These are phyloP conservation scores for Drosophila simulans DNA, from an alignment of 1,140 invertebrate species.

Conservation along the genomic window DNA sequence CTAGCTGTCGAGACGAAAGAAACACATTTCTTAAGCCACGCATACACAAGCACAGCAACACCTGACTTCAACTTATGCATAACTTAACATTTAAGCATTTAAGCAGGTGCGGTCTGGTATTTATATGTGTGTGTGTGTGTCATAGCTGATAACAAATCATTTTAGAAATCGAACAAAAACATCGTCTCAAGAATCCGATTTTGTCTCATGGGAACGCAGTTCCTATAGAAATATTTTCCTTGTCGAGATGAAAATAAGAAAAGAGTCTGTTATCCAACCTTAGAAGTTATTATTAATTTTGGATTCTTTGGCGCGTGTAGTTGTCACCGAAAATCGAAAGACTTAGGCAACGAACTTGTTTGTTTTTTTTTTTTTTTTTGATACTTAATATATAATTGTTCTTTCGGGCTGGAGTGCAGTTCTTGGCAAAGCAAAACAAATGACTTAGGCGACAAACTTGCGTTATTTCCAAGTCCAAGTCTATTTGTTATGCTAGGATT, in stretches of 20 bases:
- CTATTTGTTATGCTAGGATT: too few species aligned
- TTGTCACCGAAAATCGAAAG: slow-evolving; percentile 41
- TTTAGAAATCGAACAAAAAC: slow-evolving; percentile 45
- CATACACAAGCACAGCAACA: slow-evolving; percentile 6
- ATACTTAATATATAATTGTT: not conserved
- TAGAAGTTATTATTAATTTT: not conserved
- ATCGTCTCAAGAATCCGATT: not conserved
- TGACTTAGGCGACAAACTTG: slow-evolving; percentile 80
- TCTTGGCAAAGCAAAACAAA: slow-evolving; percentile 40
- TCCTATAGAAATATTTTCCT: slow-evolving; percentile 23
- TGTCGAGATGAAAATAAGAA: slow-evolving; percentile 16
- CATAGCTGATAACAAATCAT: slow-evolving; percentile 47
- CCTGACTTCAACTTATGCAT: slow-evolving; percentile 32
- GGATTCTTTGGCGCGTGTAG: not conserved
- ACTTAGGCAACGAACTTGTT: slow-evolving; percentile 66
- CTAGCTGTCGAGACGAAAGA: slow-evolving; percentile 7
- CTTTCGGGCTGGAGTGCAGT: not conserved
- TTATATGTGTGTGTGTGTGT: not conserved
- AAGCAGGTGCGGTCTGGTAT: slow-evolving; percentile 33
- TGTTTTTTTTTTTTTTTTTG: not conserved
- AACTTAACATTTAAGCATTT: slow-evolving; percentile 55
- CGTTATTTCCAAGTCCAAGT: not conserved
- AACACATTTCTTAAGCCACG: slow-evolving; percentile 15
- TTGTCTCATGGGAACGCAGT: slow-evolving; percentile 5
- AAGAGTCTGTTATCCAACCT: not conserved